Evolutionary conservation across 2,888 invertebrate genomes (phyloP).

Genomic region (Drosophila meridiana): DNA sequence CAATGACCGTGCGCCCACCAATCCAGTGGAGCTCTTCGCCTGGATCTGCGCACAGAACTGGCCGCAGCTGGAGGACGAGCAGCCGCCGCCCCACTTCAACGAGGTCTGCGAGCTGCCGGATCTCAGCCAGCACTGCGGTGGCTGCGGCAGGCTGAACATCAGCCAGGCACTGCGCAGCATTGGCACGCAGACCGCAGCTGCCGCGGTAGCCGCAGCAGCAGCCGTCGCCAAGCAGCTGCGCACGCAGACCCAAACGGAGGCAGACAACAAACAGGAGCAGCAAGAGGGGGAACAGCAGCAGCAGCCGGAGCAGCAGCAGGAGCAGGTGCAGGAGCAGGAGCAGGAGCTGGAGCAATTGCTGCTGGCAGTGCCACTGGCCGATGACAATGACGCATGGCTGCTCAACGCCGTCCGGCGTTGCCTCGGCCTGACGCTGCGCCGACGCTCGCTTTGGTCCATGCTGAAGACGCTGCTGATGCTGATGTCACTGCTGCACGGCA

Average conservation of each 20-base stretch:
- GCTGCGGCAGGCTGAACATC: conserved; percentile 7
- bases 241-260: not conserved
- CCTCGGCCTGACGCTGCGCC: not conserved
- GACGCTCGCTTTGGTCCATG: conserved; percentile 16
- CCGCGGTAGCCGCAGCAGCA: not conserved
- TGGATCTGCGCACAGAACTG: conserved; percentile 17
- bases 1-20: not conserved
- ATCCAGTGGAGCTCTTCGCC: conserved; percentile 21
- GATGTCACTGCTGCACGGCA: conserved; percentile 17
- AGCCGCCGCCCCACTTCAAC: conserved; percentile 38
- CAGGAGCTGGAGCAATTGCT: not conserved
- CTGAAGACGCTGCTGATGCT: conserved; percentile 22
- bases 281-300: not conserved
- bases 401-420: not conserved
- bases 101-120: conserved; percentile 17
- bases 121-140: not conserved
- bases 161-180: conserved; percentile 6
- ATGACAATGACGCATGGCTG: not conserved
- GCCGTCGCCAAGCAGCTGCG: not conserved
- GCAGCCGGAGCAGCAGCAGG: not conserved
- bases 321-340: not conserved
- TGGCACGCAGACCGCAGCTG: conserved; percentile 14
- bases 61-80: conserved; percentile 44
- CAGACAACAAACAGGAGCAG: too few relatives aligned
- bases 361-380: not conserved